Evolutionary conservation across 1,140 invertebrate species (phyloP), one percentile per base, ranked within the genome.

Genomic region (Pachypsylla venusta): DNA sequence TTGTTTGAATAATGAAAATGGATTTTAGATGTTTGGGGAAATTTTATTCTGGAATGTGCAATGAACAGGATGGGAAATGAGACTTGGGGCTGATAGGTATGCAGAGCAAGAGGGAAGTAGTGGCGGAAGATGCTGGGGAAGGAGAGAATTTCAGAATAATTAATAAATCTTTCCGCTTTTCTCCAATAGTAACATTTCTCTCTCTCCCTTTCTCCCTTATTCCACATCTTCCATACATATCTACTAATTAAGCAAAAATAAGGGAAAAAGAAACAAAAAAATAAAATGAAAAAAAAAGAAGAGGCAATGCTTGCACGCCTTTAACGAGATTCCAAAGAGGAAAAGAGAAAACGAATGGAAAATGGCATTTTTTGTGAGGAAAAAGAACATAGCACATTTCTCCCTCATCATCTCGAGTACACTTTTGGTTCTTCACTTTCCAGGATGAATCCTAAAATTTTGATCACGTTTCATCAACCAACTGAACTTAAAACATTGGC

Each of bases 181-280:
- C 42, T 22, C 42, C 42, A 48, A 48, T 48, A n/a, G 42, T 48
- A 48, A 48, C 42, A 35, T 35, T n/a, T 35, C 30, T n/a, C n/a
- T n/a, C 7, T 35, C 30, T n/a, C 30, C n/a, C 30, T 35, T 35
- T n/a, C 30, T 35, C n/a, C 30, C 30, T 35, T 35, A 10, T n/a
- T 35, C 30, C 30, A 35, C n/a, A 10, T 48, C 7, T 19, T 4
- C 42, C 42, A 48, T 48, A 48, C 42, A n/a, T 19, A 48, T 48
- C 42, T 48, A 48, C 42, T 48, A 48, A 48, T 48, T 48, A 48
- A 48, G 42, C 42, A 48, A 48, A 48, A 48, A 48, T 48, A 22
- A 19, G 42, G n/a, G 42, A 10, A 4, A 22, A 35, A 35, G 42
- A 19, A 48, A 19, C 7, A 19, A 19, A n/a, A 48, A 22, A 48